Conservation (phyloP, 1,140 invertebrate genomes). For the Meloidogyne chitwoodi region DNA sequence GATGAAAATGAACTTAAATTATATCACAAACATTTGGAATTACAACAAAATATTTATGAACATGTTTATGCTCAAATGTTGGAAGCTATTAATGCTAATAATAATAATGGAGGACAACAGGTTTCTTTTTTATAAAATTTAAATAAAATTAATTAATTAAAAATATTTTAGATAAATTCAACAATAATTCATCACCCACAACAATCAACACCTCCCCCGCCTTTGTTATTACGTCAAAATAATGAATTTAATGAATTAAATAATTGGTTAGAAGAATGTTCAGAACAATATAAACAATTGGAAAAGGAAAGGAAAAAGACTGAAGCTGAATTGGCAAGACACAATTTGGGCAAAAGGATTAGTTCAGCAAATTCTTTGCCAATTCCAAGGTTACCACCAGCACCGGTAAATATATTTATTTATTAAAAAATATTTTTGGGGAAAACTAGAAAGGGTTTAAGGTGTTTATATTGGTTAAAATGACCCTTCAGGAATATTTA, state of each 20-base stretch:
- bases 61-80: constrained; percentile 37
- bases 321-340: constrained; percentile 75
- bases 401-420: constrained; percentile 64
- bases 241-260: constrained; percentile 24
- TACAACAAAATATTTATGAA: constrained; percentile 48
- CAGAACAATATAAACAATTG: constrained; percentile 75
- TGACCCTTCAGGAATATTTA: no score
- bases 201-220: background rate
- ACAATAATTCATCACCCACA: no score
- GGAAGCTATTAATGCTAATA: background rate
- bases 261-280: constrained; percentile 70
- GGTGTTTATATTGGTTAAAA: no score
- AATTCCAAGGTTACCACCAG: constrained; percentile 73
- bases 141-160: background rate
- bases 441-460: no score
- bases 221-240: constrained; percentile 3
- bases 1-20: constrained; percentile 43
- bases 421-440: no score
- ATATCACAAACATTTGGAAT: constrained; percentile 48
- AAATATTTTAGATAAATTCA: background rate
- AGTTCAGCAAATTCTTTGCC: constrained; percentile 77
- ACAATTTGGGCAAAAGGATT: constrained; percentile 76
- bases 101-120: constrained; percentile 1
- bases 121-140: no score
- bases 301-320: constrained; percentile 79